Conservation (phyloP, 2,113 vertebrate species). For the Sinocyclocheilus anophthalmus region DNA sequence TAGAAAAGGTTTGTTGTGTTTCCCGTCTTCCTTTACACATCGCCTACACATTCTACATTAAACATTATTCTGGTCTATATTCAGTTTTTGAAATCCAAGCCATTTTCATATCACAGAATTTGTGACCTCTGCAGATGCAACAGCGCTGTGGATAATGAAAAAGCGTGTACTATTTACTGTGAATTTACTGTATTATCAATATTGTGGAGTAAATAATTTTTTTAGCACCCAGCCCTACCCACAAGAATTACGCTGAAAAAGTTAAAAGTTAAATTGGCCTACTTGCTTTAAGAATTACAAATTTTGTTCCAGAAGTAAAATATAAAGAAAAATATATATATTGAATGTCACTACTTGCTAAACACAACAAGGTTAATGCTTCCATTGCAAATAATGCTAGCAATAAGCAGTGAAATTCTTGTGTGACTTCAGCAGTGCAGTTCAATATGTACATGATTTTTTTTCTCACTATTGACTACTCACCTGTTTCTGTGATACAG, state of each 20-base stretch:
- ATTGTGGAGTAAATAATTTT: background rate
- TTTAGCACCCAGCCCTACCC: background rate
- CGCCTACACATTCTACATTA: background rate
- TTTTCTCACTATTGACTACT: background rate
- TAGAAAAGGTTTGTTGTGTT: background rate
- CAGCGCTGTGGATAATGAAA: background rate
- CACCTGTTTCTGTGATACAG: constrained; percentile 1
- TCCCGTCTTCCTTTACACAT: background rate
- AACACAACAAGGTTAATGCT: too few relatives aligned
- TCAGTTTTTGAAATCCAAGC: background rate
- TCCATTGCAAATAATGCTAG: background rate
- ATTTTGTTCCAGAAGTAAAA: background rate
- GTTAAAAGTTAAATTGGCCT: background rate
- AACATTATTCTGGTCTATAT: background rate
- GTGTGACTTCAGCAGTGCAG: background rate
- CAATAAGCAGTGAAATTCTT: background rate
- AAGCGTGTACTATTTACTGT: background rate
- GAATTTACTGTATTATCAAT: background rate
- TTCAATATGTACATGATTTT: background rate
- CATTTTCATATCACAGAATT: background rate
- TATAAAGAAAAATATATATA: background rate
- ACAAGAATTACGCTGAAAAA: background rate
- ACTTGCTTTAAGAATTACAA: background rate
- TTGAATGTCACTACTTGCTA: background rate
- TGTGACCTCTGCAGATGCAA: background rate